Evolutionary conservation across 2,888 invertebrate species (phyloP).

Genomic region (Xestia rhomboidea): DNA sequence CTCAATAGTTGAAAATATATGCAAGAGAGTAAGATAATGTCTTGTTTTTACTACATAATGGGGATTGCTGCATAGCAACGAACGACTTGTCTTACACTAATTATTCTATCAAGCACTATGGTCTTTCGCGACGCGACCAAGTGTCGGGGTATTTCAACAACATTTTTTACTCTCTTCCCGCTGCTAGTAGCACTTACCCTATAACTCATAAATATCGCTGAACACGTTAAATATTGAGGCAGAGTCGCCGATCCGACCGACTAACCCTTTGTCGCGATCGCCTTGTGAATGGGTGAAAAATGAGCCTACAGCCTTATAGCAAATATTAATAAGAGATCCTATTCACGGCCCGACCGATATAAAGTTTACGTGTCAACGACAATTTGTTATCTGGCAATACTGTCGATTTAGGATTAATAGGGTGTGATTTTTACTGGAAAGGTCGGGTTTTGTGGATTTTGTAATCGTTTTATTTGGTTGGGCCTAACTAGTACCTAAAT

Average conservation of each 20-base stretch:
- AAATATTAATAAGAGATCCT: conserved; percentile 69
- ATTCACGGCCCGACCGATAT: conserved; percentile 60
- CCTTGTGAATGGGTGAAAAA: conserved; percentile 75
- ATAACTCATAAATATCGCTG: conserved; percentile 71
- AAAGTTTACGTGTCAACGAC: conserved; percentile 68
- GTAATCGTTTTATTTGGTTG: background rate
- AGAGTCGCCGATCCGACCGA: conserved; percentile 60
- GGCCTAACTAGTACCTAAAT: background rate
- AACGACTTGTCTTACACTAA: background rate
- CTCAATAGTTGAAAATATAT: background rate
- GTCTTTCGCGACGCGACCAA: no score
- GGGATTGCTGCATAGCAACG: background rate
- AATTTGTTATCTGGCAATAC: conserved; percentile 68
- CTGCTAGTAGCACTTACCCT: conserved; percentile 38
- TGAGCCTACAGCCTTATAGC: conserved; percentile 65
- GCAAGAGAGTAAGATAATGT: background rate
- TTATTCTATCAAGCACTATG: background rate
- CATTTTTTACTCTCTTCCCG: conserved; percentile 26
- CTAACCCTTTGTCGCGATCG: conserved; percentile 72
- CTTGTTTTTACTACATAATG: background rate
- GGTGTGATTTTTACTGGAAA: conserved; percentile 15
- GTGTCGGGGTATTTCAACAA: background rate
- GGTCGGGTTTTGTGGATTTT: background rate
- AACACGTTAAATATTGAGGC: conserved; percentile 75
- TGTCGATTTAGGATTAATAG: conserved; percentile 60